These are phyloP conservation scores for Euwallacea fornicatus DNA, from an alignment of 1,140 invertebrate species.

Conservation along the genomic window DNA sequence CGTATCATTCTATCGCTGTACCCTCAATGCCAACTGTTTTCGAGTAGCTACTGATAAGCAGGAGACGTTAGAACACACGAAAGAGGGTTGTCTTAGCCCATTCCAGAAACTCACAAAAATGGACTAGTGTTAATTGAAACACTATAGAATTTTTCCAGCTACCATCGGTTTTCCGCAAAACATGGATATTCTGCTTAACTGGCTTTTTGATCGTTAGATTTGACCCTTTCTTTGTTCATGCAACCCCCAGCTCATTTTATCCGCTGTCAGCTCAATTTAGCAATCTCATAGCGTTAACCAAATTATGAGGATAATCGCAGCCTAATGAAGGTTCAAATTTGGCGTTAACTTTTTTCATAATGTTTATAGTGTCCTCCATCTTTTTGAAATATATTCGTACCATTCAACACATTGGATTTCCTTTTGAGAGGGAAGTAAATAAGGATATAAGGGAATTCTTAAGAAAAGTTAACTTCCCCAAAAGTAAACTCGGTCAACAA, in stretches of 20 bases:
- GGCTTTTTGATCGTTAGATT: conserved; percentile 7
- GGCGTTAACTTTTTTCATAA: not conserved
- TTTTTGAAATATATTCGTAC: not conserved
- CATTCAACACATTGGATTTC: too few relatives aligned
- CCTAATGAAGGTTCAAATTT: conserved; percentile 11
- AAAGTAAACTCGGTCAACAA: conserved; percentile 26
- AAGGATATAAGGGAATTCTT: not conserved
- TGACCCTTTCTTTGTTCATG: conserved; percentile 10
- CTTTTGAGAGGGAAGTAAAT: not conserved
- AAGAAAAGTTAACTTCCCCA: not conserved
- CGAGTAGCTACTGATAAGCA: conserved; percentile 1
- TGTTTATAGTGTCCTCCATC: not conserved
- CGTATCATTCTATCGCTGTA: too few relatives aligned
- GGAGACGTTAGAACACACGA: conserved; percentile 1
- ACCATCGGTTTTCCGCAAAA: not conserved
- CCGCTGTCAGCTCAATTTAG: conserved; percentile 16
- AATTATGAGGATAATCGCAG: conserved; percentile 7
- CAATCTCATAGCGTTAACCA: conserved; percentile 9
- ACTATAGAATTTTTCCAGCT: not conserved
- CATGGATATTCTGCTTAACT: conserved; percentile 5
- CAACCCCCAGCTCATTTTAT: conserved; percentile 12
- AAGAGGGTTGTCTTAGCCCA: not conserved
- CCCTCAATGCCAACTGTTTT: too few relatives aligned
- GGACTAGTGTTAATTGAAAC: too few relatives aligned
- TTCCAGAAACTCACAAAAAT: too few relatives aligned